phyloP scores from a whole-genome alignment of 2,888 invertebrate species.

The Rhogogaster chlorosoma region DNA sequence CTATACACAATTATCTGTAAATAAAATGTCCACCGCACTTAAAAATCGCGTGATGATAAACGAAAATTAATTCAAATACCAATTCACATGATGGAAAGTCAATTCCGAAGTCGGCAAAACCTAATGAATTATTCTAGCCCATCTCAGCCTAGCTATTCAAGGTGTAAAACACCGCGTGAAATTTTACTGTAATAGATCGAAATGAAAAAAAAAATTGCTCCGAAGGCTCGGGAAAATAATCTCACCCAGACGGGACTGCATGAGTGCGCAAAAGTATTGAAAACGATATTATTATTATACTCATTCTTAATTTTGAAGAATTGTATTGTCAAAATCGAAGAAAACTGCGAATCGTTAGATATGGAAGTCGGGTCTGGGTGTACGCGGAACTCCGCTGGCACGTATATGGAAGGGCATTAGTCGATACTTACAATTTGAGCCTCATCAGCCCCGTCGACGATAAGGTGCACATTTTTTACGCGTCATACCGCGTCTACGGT shows the following conservation, averaged over 20 bases:
- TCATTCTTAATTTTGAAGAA: background rate
- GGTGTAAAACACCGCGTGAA: background rate
- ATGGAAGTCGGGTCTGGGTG: background rate
- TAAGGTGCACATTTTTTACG: conserved; percentile 71
- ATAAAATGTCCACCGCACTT: background rate
- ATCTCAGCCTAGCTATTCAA: background rate
- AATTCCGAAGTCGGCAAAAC: background rate
- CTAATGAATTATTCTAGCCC: background rate
- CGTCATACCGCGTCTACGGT: conserved; percentile 66
- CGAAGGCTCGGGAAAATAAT: background rate
- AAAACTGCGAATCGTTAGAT: background rate
- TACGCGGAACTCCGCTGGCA: background rate
- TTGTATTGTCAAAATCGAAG: background rate
- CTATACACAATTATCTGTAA: conserved; percentile 2
- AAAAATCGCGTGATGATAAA: background rate
- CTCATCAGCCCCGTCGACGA: conserved; percentile 74
- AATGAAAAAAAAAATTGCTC: background rate
- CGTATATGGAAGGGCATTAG: conserved; percentile 12
- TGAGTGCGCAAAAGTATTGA: background rate
- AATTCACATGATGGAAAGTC: background rate
- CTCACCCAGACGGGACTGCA: background rate
- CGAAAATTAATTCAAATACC: background rate
- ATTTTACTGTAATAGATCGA: background rate
- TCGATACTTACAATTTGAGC: conserved; percentile 73
- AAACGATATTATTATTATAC: background rate